Percentiles rank a stretch among this genome's conserved stretches.
Conservation (phyloP, 2,888 invertebrate genomes). For the Monoplex corrugatus region DNA sequence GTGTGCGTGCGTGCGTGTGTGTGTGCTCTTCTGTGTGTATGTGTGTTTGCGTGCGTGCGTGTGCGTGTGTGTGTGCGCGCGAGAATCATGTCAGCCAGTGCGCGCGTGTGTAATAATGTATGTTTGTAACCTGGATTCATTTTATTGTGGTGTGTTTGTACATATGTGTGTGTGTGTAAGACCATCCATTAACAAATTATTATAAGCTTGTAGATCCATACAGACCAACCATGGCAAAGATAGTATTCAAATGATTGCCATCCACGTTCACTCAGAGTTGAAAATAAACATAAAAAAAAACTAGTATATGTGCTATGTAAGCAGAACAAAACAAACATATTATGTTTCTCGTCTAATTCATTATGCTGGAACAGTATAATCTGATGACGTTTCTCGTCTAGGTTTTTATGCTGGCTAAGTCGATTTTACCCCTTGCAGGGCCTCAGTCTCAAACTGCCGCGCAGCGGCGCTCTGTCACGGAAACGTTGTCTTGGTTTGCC, state of each 20-base stretch:
- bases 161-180: too few species aligned
- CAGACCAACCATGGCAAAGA: too few species aligned
- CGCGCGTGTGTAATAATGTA: background rate
- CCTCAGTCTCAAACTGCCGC: background rate
- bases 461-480: background rate
- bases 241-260: background rate
- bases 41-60: background rate
- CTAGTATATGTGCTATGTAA: background rate
- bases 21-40: too few species aligned
- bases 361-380: background rate
- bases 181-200: too few species aligned
- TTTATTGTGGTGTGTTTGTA: too few species aligned
- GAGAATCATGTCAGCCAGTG: too few species aligned
- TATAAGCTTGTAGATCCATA: too few species aligned
- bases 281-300: background rate
- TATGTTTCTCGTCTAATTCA: background rate
- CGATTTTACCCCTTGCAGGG: background rate
- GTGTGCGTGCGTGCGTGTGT: too few species aligned
- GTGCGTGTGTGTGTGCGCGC: background rate
- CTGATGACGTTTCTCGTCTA: background rate
- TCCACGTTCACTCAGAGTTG: too few species aligned
- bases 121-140: too few species aligned
- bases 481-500: slow-evolving; percentile 25
- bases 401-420: background rate
- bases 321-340: background rate